Evolutionary conservation across 1,140 invertebrate genomes (phyloP).

Genomic region (Bombus ignitus): DNA sequence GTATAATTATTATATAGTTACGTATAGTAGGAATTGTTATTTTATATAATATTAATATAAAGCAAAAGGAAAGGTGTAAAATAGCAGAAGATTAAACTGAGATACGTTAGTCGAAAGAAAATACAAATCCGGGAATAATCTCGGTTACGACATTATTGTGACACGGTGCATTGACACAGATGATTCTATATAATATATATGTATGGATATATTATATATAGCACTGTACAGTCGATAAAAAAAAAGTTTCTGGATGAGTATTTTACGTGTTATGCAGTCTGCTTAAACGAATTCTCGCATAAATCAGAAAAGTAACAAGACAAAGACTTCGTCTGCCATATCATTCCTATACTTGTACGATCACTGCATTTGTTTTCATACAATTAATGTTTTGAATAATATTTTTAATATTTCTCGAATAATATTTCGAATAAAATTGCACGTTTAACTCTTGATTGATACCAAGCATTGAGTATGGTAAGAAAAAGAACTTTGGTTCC

Average conservation of each 20-base stretch:
- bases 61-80: neutral
- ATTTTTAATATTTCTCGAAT: no score
- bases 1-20: no score
- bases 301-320: neutral
- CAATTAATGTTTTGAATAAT: neutral
- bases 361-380: neutral
- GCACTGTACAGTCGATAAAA: conserved; percentile 42
- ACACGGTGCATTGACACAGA: conserved; percentile 33
- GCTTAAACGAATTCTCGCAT: neutral
- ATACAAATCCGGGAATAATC: conserved; percentile 10
- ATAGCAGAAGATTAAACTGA: conserved; percentile 6
- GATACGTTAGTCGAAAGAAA: neutral
- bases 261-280: neutral
- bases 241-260: conserved; percentile 33
- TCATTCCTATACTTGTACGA: neutral
- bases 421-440: neutral
- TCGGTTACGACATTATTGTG: conserved; percentile 16
- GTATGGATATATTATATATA: conserved; percentile 39
- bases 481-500: neutral
- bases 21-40: neutral
- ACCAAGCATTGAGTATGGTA: neutral
- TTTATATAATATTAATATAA: no score
- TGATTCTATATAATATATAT: conserved; percentile 34
- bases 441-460: no score
- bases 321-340: neutral